These are phyloP conservation scores for Enoplosus armatus DNA, from an alignment of 2,797 vertebrate genomes.

Conservation along the genomic window DNA sequence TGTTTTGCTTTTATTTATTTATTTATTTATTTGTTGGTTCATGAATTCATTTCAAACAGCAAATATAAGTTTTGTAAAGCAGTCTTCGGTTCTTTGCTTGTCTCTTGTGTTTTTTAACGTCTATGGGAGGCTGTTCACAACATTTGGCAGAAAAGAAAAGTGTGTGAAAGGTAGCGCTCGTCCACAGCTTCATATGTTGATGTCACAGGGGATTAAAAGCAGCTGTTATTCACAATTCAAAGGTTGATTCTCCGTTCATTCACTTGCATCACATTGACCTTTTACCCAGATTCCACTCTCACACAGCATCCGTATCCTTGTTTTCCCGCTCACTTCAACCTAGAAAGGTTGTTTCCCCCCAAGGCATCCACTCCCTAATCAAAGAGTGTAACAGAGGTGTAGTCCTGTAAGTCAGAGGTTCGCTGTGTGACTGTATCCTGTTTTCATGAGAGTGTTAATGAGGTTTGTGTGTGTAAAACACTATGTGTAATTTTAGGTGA, in stretches of 20 bases:
- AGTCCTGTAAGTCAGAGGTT: constrained; percentile 25
- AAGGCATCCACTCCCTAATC: constrained; percentile 47
- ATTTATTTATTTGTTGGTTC: not conserved
- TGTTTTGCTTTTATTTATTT: not conserved
- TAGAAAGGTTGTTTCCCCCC: constrained; percentile 53
- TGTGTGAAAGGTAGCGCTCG: constrained; percentile 65
- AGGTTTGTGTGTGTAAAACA: not conserved
- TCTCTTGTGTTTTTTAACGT: constrained; percentile 3
- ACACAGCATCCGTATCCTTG: constrained; percentile 59
- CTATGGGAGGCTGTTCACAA: not conserved
- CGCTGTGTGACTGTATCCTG: not conserved
- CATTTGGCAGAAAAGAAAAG: constrained; percentile 47
- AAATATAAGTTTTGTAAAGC: not conserved
- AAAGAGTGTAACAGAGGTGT: not conserved
- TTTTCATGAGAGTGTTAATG: constrained; percentile 10
- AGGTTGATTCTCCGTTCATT: constrained; percentile 45
- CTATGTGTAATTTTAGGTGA: not conserved
- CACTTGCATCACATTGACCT: constrained; percentile 64
- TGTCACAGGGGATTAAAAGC: constrained; percentile 52
- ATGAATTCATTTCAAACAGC: not conserved
- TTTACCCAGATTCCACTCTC: constrained; percentile 78
- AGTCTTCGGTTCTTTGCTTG: not conserved
- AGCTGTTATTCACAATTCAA: constrained; percentile 69
- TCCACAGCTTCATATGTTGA: constrained; percentile 12
- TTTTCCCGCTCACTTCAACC: constrained; percentile 72